phyloP scores from a whole-genome alignment of 2,888 invertebrate species.

The Bedellia somnulentella region DNA sequence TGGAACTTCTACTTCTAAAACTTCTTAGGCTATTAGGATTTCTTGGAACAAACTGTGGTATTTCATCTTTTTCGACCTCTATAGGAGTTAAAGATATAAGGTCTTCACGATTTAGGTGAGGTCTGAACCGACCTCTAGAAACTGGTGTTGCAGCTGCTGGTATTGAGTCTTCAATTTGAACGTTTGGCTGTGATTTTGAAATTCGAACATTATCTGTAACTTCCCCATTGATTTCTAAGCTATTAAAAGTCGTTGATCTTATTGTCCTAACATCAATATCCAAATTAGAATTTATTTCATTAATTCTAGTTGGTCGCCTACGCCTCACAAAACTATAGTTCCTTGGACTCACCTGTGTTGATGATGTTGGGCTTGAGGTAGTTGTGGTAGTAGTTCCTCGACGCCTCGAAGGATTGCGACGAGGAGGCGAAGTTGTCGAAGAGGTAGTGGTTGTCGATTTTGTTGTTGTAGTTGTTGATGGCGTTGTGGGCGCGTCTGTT shows the following conservation, averaged over 20 bases:
- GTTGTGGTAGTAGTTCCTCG: constrained; percentile 24
- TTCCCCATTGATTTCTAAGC: constrained; percentile 29
- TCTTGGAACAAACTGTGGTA: constrained; percentile 22
- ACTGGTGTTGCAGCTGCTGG: constrained; percentile 38
- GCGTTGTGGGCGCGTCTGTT: constrained; percentile 17
- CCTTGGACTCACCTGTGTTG: constrained; percentile 61
- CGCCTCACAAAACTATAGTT: constrained; percentile 48
- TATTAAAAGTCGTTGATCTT: constrained; percentile 51
- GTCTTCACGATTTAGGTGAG: constrained; percentile 42
- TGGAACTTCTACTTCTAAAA: constrained; percentile 20
- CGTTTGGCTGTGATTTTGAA: no score
- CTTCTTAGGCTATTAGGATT: constrained; percentile 8
- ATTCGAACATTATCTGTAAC: constrained; percentile 16
- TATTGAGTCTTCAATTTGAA: constrained; percentile 27
- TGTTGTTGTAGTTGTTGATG: constrained; percentile 14
- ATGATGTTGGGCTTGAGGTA: constrained; percentile 20
- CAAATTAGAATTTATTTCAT: constrained; percentile 40
- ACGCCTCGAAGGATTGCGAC: constrained; percentile 23
- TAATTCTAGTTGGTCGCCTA: constrained; percentile 35
- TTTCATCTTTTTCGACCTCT: constrained; percentile 26
- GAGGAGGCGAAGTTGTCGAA: constrained; percentile 19
- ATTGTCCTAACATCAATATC: constrained; percentile 33
- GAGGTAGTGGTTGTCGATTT: constrained; percentile 18
- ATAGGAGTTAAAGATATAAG: constrained; percentile 55
- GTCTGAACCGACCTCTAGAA: constrained; percentile 31